A percentile compares a stretch with the other conserved stretches of the same genome.
Conservation (phyloP, 2,888 invertebrate genomes). For the Cinara cedri region DNA sequence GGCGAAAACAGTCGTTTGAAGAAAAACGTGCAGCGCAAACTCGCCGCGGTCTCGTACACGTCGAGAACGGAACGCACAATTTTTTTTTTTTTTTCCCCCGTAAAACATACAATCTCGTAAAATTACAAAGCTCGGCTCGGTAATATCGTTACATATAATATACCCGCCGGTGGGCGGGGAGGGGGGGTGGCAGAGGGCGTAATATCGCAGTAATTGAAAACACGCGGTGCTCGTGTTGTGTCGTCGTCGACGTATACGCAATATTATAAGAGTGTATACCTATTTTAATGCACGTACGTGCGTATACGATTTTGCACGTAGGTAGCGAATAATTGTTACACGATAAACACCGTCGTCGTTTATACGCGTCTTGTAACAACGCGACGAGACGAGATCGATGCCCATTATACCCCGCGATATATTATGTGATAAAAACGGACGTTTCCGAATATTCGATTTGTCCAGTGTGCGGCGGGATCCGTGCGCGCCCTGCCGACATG, state of each 20-base stretch:
- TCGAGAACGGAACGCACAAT: neutral
- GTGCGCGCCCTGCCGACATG: too few species aligned
- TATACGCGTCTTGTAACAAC: too few species aligned
- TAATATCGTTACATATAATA: too few species aligned
- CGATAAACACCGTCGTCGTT: neutral
- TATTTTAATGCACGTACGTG: neutral
- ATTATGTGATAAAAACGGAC: too few species aligned
- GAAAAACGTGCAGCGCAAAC: neutral
- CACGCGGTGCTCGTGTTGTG: neutral
- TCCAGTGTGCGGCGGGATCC: neutral
- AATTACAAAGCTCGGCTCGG: constrained; percentile 30
- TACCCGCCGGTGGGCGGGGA: too few species aligned
- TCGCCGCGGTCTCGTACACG: too few species aligned
- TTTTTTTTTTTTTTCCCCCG: neutral
- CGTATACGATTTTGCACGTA: too few species aligned
- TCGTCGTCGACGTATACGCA: neutral
- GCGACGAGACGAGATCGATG: neutral
- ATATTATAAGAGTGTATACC: too few species aligned
- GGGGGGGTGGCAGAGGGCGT: too few species aligned
- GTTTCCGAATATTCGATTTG: too few species aligned
- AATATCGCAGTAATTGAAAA: neutral
- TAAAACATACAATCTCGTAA: constrained; percentile 14
- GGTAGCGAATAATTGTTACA: too few species aligned
- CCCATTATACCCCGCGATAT: too few species aligned
- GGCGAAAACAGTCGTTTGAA: constrained; percentile 21